Evolutionary conservation across 1,140 invertebrate species (phyloP).

Genomic region (Achroia grisella): DNA sequence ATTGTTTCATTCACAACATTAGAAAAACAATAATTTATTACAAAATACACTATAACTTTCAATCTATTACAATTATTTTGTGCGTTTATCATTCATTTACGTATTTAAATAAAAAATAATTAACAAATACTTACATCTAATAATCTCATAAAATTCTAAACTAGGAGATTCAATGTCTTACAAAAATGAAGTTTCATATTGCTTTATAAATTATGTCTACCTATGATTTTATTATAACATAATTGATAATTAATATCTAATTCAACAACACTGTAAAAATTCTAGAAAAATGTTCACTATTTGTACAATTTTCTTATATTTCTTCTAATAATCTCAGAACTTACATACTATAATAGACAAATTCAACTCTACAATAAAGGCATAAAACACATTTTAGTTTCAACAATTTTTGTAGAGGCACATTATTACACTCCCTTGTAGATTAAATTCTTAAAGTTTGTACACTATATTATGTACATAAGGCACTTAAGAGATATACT

Average conservation of each 20-base stretch:
- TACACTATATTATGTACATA: constrained; percentile 7
- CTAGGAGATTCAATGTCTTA: constrained; percentile 52
- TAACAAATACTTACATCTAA: constrained; percentile 22
- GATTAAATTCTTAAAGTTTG: not conserved
- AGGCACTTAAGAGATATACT: not conserved
- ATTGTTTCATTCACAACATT: constrained; percentile 41
- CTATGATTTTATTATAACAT: constrained; percentile 25
- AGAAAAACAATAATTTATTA: constrained; percentile 68
- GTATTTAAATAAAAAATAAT: constrained; percentile 34
- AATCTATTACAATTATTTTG: constrained; percentile 46
- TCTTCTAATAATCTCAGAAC: constrained; percentile 50
- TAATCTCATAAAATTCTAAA: constrained; percentile 55
- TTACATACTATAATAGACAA: not conserved
- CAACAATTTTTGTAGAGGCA: constrained; percentile 10
- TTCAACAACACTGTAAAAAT: constrained; percentile 51
- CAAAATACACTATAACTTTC: constrained; percentile 43
- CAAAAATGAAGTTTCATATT: constrained; percentile 27
- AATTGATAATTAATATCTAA: constrained; percentile 23
- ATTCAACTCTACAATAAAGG: not conserved
- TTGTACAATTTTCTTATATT: constrained; percentile 46
- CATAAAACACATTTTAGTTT: not conserved
- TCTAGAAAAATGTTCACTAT: constrained; percentile 42
- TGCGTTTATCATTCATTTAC: constrained; percentile 33
- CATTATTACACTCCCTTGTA: constrained; percentile 5
- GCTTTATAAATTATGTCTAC: constrained; percentile 24